phyloP scores from a whole-genome alignment of 1,140 invertebrate species.

The Drosophila pallidifrons region DNA sequence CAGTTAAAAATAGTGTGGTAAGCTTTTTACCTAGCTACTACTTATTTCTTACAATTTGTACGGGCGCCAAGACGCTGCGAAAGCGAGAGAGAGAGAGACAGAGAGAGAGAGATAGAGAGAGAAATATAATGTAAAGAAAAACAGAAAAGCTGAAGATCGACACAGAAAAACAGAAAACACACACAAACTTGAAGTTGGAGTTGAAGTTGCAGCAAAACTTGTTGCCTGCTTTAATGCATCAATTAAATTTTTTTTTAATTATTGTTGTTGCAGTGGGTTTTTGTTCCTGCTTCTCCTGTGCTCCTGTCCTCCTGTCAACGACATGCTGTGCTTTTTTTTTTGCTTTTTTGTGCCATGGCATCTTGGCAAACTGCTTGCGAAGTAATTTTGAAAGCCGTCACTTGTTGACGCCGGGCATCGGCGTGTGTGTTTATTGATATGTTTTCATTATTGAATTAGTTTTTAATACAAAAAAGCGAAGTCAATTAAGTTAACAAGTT shows the following conservation, averaged over 20 bases:
- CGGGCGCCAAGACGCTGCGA: constrained; percentile 40
- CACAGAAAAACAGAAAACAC: constrained; percentile 23
- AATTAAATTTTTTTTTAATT: constrained; percentile 83
- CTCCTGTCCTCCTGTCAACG: constrained; percentile 63
- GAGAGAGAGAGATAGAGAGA: neutral
- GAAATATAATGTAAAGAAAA: constrained; percentile 14
- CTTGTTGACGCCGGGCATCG: constrained; percentile 48
- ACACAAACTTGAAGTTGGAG: constrained; percentile 47
- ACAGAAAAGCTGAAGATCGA: constrained; percentile 25
- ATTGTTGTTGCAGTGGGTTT: constrained; percentile 70
- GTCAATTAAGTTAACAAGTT: constrained; percentile 58
- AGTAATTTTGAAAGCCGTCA: constrained; percentile 77
- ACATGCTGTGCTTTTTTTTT: constrained; percentile 61
- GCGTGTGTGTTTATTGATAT: constrained; percentile 77
- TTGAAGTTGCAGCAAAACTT: constrained; percentile 57
- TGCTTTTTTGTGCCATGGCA: constrained; percentile 9
- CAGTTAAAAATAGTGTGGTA: constrained; percentile 74
- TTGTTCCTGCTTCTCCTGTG: constrained; percentile 60
- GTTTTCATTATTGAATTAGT: constrained; percentile 82
- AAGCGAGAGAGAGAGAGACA: neutral
- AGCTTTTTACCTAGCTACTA: constrained; percentile 30
- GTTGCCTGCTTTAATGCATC: constrained; percentile 82
- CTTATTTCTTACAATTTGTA: constrained; percentile 26
- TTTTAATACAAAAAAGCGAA: constrained; percentile 52
- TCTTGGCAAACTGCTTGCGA: constrained; percentile 44